Conservation (phyloP, 53 echinoderm and acorn worm genomes). For the Hippasteria phrygiana region DNA sequence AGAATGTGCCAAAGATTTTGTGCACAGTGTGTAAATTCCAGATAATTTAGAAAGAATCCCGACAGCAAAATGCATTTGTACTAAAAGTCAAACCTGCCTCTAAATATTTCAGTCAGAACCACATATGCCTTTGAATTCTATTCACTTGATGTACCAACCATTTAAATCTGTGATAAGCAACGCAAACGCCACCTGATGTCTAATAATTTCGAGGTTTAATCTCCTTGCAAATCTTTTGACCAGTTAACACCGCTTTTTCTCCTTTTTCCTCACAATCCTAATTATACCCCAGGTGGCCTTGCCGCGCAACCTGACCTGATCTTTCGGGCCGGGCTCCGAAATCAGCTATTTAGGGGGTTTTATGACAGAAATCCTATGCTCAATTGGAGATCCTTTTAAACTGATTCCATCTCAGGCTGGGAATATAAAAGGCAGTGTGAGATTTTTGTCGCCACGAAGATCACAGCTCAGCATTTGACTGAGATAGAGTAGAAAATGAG, state of each 20-base stretch:
- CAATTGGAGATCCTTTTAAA: background rate
- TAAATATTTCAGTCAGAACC: background rate
- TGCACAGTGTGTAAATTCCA: too few species aligned
- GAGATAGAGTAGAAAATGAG: too few species aligned
- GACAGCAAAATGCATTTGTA: too few species aligned
- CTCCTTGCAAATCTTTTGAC: background rate
- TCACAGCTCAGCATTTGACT: background rate
- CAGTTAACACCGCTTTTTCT: background rate
- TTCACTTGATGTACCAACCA: background rate
- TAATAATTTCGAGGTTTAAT: background rate
- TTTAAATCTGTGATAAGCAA: background rate
- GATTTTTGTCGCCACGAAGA: background rate
- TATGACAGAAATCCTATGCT: background rate
- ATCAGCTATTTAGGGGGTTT: slow-evolving; percentile 3
- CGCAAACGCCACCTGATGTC: background rate
- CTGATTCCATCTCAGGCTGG: background rate
- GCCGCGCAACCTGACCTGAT: background rate
- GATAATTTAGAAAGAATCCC: too few species aligned
- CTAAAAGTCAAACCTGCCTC: background rate
- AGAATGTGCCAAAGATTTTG: too few species aligned
- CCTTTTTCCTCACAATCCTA: background rate
- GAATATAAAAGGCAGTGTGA: background rate
- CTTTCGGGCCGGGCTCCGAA: background rate
- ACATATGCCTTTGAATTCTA: background rate
- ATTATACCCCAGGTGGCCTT: background rate